Percentiles rank a stretch among this genome's conserved stretches.
These are phyloP conservation scores for Gadopsis bispinosus DNA, from an alignment of 2,797 vertebrate species.

Conservation along the genomic window DNA sequence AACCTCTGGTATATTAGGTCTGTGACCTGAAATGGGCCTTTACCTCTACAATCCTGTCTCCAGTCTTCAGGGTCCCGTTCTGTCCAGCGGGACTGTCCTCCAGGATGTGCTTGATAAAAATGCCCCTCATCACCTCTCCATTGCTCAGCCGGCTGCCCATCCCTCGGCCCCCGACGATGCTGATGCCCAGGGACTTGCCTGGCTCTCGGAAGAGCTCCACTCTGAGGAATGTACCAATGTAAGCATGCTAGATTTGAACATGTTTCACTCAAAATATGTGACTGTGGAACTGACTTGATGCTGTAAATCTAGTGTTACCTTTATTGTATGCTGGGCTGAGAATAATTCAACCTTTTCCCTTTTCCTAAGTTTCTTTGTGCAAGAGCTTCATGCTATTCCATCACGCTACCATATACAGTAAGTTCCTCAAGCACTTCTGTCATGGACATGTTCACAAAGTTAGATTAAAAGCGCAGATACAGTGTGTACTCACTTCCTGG, in stretches of 20 bases:
- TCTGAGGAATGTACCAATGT: conserved; percentile 75
- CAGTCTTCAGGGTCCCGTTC: conserved; percentile 94
- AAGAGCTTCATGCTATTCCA: background rate
- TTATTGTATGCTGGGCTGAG: background rate
- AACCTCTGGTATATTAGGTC: background rate
- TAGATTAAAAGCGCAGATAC: conserved; percentile 2
- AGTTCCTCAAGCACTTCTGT: background rate
- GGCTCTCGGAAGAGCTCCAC: conserved; percentile 94
- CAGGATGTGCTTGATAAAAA: conserved; percentile 98
- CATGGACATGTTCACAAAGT: conserved; percentile 21
- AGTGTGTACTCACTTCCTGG: conserved; percentile 87
- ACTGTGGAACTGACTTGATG: conserved; percentile 9
- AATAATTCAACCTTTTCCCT: background rate
- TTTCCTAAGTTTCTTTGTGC: background rate
- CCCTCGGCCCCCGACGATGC: conserved; percentile 96
- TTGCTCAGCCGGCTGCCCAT: conserved; percentile 98
- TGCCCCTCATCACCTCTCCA: conserved; percentile 98
- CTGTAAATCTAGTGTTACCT: background rate
- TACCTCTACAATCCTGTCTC: conserved; percentile 97
- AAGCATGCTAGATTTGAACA: conserved; percentile 3
- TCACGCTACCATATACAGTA: background rate
- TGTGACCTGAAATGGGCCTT: background rate
- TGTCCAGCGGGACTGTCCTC: conserved; percentile 97
- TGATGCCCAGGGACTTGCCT: conserved; percentile 96
- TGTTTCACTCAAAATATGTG: conserved; percentile 30